Base-by-base conservation (phyloP, 2,113 vertebrate species). In the Oxyruncus cristatus region DNA sequence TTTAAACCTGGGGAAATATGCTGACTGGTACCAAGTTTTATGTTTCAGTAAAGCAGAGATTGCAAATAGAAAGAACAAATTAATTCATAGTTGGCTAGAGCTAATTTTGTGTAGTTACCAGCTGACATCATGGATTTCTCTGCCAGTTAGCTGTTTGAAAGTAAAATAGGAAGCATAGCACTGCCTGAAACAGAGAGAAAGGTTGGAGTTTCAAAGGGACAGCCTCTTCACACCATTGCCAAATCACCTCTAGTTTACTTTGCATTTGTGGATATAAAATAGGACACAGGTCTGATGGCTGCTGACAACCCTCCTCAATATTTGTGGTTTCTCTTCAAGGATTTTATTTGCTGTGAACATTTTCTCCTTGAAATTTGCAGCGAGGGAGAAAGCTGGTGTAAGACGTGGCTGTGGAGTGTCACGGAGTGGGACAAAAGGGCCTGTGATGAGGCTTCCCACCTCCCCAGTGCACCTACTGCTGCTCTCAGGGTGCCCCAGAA, bases 41-140 rank as follows among this genome's bases (percentile, higher is more conserved):
- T 67, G 12, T 91, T 96, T 91, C 53, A 82, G 28, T 41, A 55
- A 86, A 85, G 58, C 50, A 85, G 35, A 58, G 53, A 37, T 77
- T 81, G 63, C 58, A 92, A 88, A 85, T 62, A 91, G 53, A 85
- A 92, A 72, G 77, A 84, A 46, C 56, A 92, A 92, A 89, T 78
- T 21, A 84, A 86, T 93, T 95, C 46, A 83, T 39, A 81, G 52
- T 46, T 88, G 73, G 41, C 46, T 84, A 56, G 65, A 74, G 47
- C 23, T 91, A 89, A 91, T 91, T 95, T 89, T 85, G 4, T 92
- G 52, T 65, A 65, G 52, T 78, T 65, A 68, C 72, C 68, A 56
- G 61, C 27, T 92, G 68, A 65, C 33, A 32, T 75, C 68, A 78
- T 32, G 28, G 35, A 37, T 74, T 93, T 95, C 30, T 86, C 47